phyloP scores from a whole-genome alignment of 64 coral and sea anemone genomes.

The Stylophora pistillata region DNA sequence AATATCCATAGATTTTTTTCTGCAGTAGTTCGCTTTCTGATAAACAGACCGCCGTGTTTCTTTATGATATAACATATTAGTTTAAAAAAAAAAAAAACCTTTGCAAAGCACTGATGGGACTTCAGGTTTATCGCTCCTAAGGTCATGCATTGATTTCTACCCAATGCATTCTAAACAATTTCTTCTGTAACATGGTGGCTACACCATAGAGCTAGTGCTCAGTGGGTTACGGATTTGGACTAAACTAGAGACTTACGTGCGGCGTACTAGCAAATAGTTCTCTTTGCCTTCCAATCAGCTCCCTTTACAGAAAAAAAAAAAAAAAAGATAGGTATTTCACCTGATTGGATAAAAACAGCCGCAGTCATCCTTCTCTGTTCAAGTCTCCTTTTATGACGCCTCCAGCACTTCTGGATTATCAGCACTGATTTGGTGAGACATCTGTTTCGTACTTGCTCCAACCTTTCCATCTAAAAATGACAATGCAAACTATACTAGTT shows the following conservation, averaged over 20 bases:
- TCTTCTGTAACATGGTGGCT: too few relatives aligned
- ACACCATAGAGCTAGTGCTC: too few relatives aligned
- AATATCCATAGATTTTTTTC: background rate
- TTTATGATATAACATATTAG: too few relatives aligned
- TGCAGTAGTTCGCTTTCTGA: background rate
- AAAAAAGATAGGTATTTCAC: conserved; percentile 5
- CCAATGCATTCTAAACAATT: too few relatives aligned
- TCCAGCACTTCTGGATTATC: conserved; percentile 47
- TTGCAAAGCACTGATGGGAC: too few relatives aligned
- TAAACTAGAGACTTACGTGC: too few relatives aligned
- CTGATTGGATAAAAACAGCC: conserved; percentile 37
- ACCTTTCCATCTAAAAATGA: conserved; percentile 53
- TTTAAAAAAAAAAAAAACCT: too few relatives aligned
- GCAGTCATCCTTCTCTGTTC: conserved; percentile 4
- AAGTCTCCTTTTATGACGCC: conserved; percentile 36
- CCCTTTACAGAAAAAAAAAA: background rate
- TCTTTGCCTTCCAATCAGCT: background rate
- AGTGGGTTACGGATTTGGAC: too few relatives aligned
- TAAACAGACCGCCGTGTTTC: too few relatives aligned
- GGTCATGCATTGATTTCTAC: too few relatives aligned
- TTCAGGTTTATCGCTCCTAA: too few relatives aligned
- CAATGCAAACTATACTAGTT: background rate
- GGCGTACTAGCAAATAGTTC: background rate
- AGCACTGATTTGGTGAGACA: conserved; percentile 46
- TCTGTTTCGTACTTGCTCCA: conserved; percentile 34